Evolutionary conservation across 1,140 invertebrate genomes (phyloP), one percentile per base, ranked within the genome.

Genomic region (Caenorhabditis remanei): DNA sequence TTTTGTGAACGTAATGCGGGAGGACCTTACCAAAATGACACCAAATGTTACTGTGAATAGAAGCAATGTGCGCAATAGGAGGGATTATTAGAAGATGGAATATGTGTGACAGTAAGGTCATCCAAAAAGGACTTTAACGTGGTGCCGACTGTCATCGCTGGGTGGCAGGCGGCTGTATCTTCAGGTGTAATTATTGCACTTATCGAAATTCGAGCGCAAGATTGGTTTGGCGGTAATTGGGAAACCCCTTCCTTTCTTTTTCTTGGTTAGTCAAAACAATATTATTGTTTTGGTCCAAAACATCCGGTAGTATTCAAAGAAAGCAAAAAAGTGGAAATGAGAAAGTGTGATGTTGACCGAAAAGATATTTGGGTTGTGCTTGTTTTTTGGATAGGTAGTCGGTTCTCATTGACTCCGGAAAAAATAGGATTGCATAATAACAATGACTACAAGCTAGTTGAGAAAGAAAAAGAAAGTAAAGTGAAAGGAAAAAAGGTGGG

Each of bases 61-160:
- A 19, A 55, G 13, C 32, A 19, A 84, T 21, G 32, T 9, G 19
- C 24, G 56, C 6, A 40, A 43, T 11, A 84, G 32, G 32, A 43
- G 13, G 32, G 32, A 79, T 79, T 79, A 79, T 79, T 79, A 79
- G 46, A 40, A 79, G 43, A 79, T 79, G 46, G 46, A 79, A 79
- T 79, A 79, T 79, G 71, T 79, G 71, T 79, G 71, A 79, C 43
- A 79, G 71, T 79, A 79, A 79, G 71, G 71, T 79, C 71, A 79
- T 48, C n/a, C 41, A 7, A n/a, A 79, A 79, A 53, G 16, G 71
- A 32, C 43, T 46, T 71, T 3, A 71, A 79, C 46, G 3, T 50
- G 46, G n/a, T 40, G 71, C 71, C 71, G n/a, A 14, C 65, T n/a
- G 40, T 24, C 40, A 11, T 71, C 65, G 46, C 14, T n/a, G 19